Base-by-base conservation (phyloP, 2,888 invertebrate genomes). In the Polymixis lichenea region DNA sequence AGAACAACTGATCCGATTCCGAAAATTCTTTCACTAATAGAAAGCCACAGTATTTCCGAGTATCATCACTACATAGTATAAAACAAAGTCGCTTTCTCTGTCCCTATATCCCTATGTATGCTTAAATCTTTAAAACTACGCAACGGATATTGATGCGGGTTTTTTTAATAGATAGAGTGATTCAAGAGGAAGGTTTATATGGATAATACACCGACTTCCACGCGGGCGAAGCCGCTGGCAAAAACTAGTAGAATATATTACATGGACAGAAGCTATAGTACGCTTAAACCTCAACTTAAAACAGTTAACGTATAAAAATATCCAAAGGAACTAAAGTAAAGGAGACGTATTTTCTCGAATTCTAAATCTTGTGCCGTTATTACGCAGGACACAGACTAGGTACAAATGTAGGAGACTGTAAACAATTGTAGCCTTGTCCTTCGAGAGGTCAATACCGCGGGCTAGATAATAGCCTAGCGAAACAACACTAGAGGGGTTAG, bases 381-480 rank as follows among this genome's bases (percentile, higher is more conserved):
- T 32, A 19, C 65, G 13, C 53, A 71, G 46, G 78, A 66, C 56
- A 32, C 70, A 72, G 75, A 81, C 77, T 84, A 82, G 81, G 84
- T 80, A 82, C 38, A 55, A 65, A 74, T 75, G 75, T 79, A 65
- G 72, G 62, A 62, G 74, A n/a, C 46, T 15, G 85, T 82, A 86
- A 84, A 87, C 88, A 87, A 71, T 25, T 43, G 64, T 75, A 78
- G 80, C 88, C 87, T 87, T 86, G 87, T 84, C 87, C 88, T 86
- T 84, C 67, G 4, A 0, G 9, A 78, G 87, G 86, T 86, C 84
- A 86, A 68, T 78, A 80, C 38, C 88, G 73, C 25, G 62, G 58
- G 69, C 86, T 87, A 84, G 84, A 84, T 80, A 75, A 68, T 75
- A 62, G 66, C 49, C 46, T 61, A 78, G 61, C 38, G 69, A 49